Evolutionary conservation across 2,797 vertebrate species (phyloP).

Genomic region (Margarornis squamiger): DNA sequence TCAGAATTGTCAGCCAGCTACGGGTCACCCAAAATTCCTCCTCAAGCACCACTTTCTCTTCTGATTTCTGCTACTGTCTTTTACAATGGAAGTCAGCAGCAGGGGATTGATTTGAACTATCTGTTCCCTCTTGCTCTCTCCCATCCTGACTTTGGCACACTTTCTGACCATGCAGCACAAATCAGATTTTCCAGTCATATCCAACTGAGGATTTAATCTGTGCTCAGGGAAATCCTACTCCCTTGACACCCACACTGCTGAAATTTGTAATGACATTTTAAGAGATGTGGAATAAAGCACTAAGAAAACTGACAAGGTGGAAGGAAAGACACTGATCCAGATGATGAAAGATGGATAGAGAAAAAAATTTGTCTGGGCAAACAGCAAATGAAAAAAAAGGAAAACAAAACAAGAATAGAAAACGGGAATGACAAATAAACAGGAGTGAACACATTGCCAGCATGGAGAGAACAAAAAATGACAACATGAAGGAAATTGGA

Average conservation of each 20-base stretch:
- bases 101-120: neutral
- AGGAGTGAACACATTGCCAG: neutral
- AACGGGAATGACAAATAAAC: neutral
- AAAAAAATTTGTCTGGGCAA: neutral
- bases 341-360: neutral
- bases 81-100: neutral
- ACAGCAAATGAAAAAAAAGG: neutral
- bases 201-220: neutral
- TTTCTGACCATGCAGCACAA: neutral
- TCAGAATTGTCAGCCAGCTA: neutral
- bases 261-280: neutral
- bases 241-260: neutral
- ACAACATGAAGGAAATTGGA: neutral
- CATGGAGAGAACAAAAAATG: neutral
- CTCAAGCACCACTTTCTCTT: neutral
- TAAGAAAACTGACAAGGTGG: neutral
- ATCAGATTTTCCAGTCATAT: neutral
- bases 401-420: neutral
- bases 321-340: neutral
- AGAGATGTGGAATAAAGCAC: neutral
- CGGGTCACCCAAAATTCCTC: fast-evolving
- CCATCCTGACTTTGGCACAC: neutral
- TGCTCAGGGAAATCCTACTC: neutral
- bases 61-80: neutral
- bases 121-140: neutral